Evolutionary conservation across 2,888 invertebrate genomes (phyloP), one percentile per base, ranked within the genome.

Genomic region (Nemurella pictetii): DNA sequence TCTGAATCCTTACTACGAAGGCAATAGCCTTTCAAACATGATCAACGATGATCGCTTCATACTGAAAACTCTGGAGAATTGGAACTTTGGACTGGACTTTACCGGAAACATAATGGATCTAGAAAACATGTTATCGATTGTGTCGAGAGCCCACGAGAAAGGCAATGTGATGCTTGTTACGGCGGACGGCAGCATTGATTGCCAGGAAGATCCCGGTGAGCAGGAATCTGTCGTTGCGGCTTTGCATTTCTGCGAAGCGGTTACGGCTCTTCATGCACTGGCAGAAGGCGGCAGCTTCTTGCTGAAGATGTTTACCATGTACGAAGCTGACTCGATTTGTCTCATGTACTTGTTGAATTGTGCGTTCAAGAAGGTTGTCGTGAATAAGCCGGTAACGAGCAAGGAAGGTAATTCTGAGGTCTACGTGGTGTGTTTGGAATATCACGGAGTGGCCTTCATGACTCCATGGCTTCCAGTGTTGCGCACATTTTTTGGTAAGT

Each of bases 401-500:
- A 96, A 97, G 89, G 95, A 96, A 88, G 98, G 98, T 7, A 99
- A 99, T 90, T 98, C 98, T 0, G 99, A 99, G 90, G 94, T 96
- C 0, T 99, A 99, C 89, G 93, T 97, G 0, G 91, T 98, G 32
- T 96, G 96, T 88, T 89, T 94, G 30, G 91, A 92, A 28, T 96
- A 93, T 88, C 92, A 91, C 87, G 94, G 94, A 0, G 88, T 87
- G 20, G 87, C 90, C 5, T 87, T 87, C n/a, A 87, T 92, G 0
- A 88, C 89, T 4, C 90, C 90, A 0, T 92, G 91, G 88, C 87
- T 93, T 55, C 88, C 90, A 1, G 89, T 89, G 0, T 89, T 95
- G 0, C 90, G 91, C 87, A 88, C 80, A 89, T 90, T 88, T 89
- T 93, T 91, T 91, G 92, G 73, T 85, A 27, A 82, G 81, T 77